Evolutionary conservation across 1,140 invertebrate genomes (phyloP).

Genomic region (Drosophila quadrilineata): DNA sequence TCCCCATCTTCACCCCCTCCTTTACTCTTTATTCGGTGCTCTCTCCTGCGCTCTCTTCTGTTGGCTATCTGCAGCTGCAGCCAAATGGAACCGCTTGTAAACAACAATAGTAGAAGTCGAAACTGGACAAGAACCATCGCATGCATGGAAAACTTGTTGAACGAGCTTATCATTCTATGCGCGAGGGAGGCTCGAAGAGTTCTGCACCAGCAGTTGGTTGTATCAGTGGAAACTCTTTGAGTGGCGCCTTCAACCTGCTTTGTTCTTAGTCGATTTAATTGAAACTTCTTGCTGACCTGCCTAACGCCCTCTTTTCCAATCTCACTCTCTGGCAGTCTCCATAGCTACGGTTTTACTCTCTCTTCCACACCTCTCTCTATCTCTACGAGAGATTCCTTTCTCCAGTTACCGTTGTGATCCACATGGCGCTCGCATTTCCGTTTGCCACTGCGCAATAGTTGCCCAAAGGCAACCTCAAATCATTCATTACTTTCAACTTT

Average conservation of each 20-base stretch:
- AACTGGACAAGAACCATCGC: slow-evolving; percentile 36
- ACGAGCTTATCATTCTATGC: slow-evolving; percentile 32
- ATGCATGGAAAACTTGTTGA: slow-evolving; percentile 44
- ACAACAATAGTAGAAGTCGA: slow-evolving; percentile 46
- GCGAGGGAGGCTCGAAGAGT: slow-evolving; percentile 5
- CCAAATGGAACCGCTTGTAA: slow-evolving; percentile 55
- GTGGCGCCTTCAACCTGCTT: neutral
- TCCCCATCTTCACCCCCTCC: neutral
- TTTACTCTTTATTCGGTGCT: neutral
- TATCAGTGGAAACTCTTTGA: neutral
- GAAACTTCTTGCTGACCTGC: slow-evolving; percentile 41
- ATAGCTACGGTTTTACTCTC: neutral
- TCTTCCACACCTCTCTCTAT: neutral
- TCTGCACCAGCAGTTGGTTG: neutral
- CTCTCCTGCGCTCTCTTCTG: slow-evolving; percentile 6
- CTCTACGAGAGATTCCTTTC: neutral
- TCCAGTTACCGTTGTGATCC: slow-evolving; percentile 46
- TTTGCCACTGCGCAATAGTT: slow-evolving; percentile 31
- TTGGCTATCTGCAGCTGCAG: slow-evolving; percentile 32
- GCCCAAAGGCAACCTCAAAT: slow-evolving; percentile 21
- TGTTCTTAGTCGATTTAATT: slow-evolving; percentile 26
- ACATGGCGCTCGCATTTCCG: slow-evolving; percentile 51
- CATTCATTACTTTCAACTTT: slow-evolving; percentile 38
- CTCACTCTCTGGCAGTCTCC: neutral
- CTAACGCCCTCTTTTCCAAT: neutral